These are phyloP conservation scores for Archaeoteleia sp. DNA, from an alignment of 2,888 invertebrate species.

Conservation along the genomic window DNA sequence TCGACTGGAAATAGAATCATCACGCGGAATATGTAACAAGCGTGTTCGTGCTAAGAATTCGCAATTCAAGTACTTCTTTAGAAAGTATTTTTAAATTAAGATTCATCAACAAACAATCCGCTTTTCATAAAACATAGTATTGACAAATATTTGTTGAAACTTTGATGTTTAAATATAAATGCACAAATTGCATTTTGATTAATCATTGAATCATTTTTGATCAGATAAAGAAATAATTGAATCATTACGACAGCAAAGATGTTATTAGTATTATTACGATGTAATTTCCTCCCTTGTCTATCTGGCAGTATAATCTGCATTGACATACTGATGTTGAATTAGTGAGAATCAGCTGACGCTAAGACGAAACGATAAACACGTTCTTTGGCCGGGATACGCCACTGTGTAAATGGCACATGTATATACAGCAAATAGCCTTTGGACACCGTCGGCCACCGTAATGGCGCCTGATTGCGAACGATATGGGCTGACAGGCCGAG, in stretches of 20 bases:
- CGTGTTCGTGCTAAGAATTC: no score
- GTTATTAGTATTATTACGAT: conserved; percentile 4
- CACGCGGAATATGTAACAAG: not conserved
- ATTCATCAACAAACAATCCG: no score
- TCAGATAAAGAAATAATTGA: not conserved
- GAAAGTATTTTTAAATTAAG: no score
- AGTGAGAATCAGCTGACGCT: conserved; percentile 14
- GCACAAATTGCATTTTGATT: no score
- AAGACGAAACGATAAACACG: conserved; percentile 18
- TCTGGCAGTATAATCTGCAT: conserved; percentile 11
- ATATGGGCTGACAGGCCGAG: conserved; percentile 18
- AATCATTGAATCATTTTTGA: no score
- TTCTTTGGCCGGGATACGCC: conserved; percentile 7
- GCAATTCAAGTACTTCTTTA: no score
- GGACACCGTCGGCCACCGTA: conserved; percentile 12
- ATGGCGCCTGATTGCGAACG: conserved; percentile 16
- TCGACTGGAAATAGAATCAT: not conserved
- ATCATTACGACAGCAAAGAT: conserved; percentile 1
- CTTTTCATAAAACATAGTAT: no score
- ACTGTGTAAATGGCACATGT: conserved; percentile 16
- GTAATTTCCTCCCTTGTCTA: conserved; percentile 3
- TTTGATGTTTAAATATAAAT: no score
- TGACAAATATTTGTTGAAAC: no score
- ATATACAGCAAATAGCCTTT: conserved; percentile 23
- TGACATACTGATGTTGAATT: conserved; percentile 14